phyloP scores from a whole-genome alignment of 2,888 invertebrate species.

The Serrognathus titanus region DNA sequence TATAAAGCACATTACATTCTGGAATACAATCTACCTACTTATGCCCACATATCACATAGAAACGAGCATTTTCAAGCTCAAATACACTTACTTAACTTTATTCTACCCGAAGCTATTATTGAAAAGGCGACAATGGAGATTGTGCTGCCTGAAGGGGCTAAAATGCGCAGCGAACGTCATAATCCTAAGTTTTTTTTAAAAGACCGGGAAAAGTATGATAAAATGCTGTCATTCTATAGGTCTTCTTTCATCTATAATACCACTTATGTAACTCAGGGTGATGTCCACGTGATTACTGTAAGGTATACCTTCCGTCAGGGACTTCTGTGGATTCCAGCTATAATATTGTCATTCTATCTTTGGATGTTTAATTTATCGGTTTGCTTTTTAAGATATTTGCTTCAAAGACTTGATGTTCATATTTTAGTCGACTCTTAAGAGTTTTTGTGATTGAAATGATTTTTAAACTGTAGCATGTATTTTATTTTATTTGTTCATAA shows the following conservation, averaged over 20 bases:
- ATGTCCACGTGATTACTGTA: constrained; percentile 22
- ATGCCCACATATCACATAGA: constrained; percentile 25
- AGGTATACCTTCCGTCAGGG: constrained; percentile 15
- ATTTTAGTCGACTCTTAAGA: neutral
- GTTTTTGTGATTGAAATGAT: neutral
- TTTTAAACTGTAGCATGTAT: no score
- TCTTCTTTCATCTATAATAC: constrained; percentile 24
- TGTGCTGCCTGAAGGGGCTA: constrained; percentile 29
- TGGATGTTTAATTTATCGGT: neutral
- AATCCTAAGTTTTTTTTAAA: no score
- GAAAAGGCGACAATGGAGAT: constrained; percentile 25
- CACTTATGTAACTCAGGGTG: constrained; percentile 25
- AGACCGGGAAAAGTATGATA: no score
- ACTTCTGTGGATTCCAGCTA: no score
- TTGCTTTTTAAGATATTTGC: no score
- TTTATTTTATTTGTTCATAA: no score
- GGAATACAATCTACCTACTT: constrained; percentile 26
- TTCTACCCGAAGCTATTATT: constrained; percentile 26
- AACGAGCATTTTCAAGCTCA: constrained; percentile 17
- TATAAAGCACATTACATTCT: constrained; percentile 33
- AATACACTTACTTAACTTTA: constrained; percentile 30
- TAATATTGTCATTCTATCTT: no score
- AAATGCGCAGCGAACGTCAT: constrained; percentile 7
- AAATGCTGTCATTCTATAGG: constrained; percentile 21
- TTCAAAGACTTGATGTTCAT: neutral